Base-by-base conservation (phyloP, 30 jellyfish, hydroid and myxozoan genomes). In the Catostylus mosaicus region DNA sequence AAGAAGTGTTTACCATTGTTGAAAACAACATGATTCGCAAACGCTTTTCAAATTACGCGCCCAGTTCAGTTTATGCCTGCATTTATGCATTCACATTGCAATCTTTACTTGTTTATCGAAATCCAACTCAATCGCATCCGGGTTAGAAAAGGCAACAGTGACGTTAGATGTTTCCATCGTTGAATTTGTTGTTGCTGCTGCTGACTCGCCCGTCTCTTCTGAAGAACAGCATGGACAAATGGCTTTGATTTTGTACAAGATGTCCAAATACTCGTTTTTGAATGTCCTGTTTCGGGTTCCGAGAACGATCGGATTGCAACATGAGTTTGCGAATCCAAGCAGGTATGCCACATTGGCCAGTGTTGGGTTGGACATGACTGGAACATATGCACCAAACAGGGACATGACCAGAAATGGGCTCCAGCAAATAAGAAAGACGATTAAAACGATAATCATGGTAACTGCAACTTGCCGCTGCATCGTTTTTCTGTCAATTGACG, bases 391-490 rank as follows among this genome's bases (percentile, higher is more conserved):
- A 19, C 96, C 96, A 18, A 87, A 46, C 24, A 87, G 68, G 7
- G 96, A 87, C 96, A 87, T 87, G 65, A 87, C 76, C 62, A 87
- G 62, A 65, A 87, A 87, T 3, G 96, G 96, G 57, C 87, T 87
- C 96, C 96, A 87, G 64, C 96, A 87, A 43, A 87, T 24, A 48
- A 78, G 38, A 60, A 87, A 87, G 46, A 79, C 67, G 31, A 77
- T 65, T 84, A 87, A 73, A 26, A 87, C 96, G 79, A 87, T 87
- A 72, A 87, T 78, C 96, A 87, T 87, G 34, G 96, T 87, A 11
- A 87, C 67, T 2, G 84, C 96, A 11, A 87, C 91, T 24, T 73
- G 84, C 40, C 67, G 56, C 46, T 87, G 96, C 91, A 87, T 71
- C 33, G 60, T 33, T 27, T 70, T 87, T n/a, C 96, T 67, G 73